Base-by-base conservation (phyloP, 1,140 invertebrate genomes). In the Calliphora vicina region DNA sequence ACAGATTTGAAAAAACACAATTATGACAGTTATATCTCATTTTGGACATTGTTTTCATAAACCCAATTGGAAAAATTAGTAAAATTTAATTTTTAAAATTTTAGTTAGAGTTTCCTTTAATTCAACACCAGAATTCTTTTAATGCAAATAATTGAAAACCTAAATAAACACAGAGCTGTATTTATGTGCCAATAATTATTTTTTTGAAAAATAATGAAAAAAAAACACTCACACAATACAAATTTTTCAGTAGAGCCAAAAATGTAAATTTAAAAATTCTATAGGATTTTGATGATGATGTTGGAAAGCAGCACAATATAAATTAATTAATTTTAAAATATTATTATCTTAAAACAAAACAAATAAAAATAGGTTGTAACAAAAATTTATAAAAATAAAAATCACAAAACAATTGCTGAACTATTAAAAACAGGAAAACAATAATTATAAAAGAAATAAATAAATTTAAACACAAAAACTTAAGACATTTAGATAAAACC, bases 191-290 rank as follows among this genome's bases (percentile, higher is more conserved):
- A 78, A 78, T 78, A 78, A 35, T 35, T 35, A 35, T 35, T 35
- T 35, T 74, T 74, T 74, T 35, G 67, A 23, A 71, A 15, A 26
- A 74, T 35, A 35, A 29, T 35, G 4, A 35, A 13, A 50, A 35
- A 74, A 1, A 35, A 1, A 35, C 35, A 35, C 2, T 29, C 25
- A 74, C 8, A 43, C 12, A 78, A 78, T 78, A 78, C 74, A 78
- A 78, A 78, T 78, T 78, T 78, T 78, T 78, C 35, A 78, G 74
- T 78, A 78, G 61, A 67, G 74, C 74, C 42, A 78, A 78, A 35
- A 17, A 29, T 29, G 20, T 42, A 76, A 42, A 42, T 13, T 3
- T 15, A 74, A 73, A 26, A 45, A 35, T 43, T 43, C 74, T 78
- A 78, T 78, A 43, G 74, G 20, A 78, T 78, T 78, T 43, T 43